Evolutionary conservation across 2,888 invertebrate genomes (phyloP), one percentile per base, ranked within the genome.

Genomic region (Enchytraeus crypticus): DNA sequence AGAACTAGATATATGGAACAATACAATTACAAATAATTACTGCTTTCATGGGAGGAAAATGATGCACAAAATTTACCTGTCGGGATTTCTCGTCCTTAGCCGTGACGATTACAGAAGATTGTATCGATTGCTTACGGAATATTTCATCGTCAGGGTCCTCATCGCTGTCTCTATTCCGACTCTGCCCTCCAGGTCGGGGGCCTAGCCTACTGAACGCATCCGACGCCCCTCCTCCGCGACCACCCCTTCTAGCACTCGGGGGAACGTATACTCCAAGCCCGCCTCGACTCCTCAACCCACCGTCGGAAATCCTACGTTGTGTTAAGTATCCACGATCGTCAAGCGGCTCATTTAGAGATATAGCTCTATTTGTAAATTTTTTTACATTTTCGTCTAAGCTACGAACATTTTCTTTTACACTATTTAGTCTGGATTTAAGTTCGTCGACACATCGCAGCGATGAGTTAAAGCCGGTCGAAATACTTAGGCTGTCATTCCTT

Each of bases 21-120:
- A n/a, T n/a, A n/a, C n/a, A n/a, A n/a, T n/a, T n/a, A n/a, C n/a
- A n/a, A n/a, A n/a, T n/a, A n/a, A n/a, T n/a, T n/a, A n/a, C n/a
- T n/a, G n/a, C n/a, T n/a, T n/a, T n/a, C n/a, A n/a, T n/a, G n/a
- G n/a, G n/a, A n/a, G n/a, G n/a, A n/a, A n/a, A n/a, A n/a, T n/a
- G n/a, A n/a, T n/a, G n/a, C n/a, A n/a, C n/a, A n/a, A n/a, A n/a
- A n/a, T n/a, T n/a, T 38, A 38, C 88, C 75, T 88, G 82, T 23
- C 90, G 89, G 4, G 61, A 61, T n/a, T 92, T 91, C 8, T 77
- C 71, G 77, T 92, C 92, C 68, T 88, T 84, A 26, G 84, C 83
- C 58, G 86, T 85, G 51, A 85, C 84, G 66, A 89, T 88, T 61
- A 92, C 86, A 29, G 92, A 91, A 57, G 86, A 86, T 66, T 87